Percentiles rank a stretch among this genome's conserved stretches.
phyloP scores from a whole-genome alignment of 2,113 vertebrate species.

The Tragelaphus imberbis region DNA sequence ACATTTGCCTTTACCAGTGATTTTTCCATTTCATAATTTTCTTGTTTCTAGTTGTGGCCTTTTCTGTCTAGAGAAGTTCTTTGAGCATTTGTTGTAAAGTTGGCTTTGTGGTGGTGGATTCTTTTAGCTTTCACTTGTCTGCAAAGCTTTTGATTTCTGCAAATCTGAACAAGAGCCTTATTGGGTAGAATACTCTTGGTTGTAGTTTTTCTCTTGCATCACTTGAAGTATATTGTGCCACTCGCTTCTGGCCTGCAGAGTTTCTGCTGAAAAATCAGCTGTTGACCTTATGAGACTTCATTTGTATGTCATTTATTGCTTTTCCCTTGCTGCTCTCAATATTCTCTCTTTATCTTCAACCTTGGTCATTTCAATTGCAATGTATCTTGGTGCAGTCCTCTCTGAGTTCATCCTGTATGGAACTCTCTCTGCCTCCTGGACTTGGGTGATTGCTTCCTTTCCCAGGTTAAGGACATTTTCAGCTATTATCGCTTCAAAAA shows the following conservation, averaged over 20 bases:
- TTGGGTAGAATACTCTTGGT: neutral
- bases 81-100: neutral
- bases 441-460: neutral
- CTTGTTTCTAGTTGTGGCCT: neutral
- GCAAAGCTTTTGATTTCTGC: neutral
- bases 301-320: neutral
- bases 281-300: neutral
- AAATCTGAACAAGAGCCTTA: neutral
- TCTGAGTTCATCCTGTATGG: neutral
- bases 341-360: neutral
- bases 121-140: neutral
- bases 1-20: neutral
- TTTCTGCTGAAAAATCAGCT: neutral
- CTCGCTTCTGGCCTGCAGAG: neutral
- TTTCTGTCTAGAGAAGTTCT: neutral
- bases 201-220: neutral
- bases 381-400: neutral
- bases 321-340: neutral
- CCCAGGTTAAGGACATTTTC: neutral
- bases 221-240: neutral
- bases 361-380: neutral
- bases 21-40: neutral
- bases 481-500: neutral
- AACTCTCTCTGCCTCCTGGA: neutral
- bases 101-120: neutral